phyloP scores from a whole-genome alignment of 2,113 vertebrate genomes.

The Amphiprion ocellaris region DNA sequence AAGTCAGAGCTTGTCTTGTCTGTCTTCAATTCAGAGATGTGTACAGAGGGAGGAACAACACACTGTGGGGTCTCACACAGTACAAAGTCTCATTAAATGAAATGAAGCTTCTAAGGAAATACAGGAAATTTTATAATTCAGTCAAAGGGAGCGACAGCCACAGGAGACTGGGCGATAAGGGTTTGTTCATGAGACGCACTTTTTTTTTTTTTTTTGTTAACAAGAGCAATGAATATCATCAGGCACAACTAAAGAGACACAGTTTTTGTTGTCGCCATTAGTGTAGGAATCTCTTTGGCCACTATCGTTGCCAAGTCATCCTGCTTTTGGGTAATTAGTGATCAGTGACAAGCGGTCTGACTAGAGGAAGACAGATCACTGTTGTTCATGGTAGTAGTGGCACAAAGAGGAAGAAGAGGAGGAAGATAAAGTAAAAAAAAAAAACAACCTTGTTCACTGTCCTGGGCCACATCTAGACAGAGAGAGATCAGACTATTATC shows the following conservation, averaged over 20 bases:
- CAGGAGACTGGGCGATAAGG: slow-evolving; percentile 39
- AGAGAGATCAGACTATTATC: slow-evolving; percentile 35
- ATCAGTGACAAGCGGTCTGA: slow-evolving; percentile 62
- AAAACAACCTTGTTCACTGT: slow-evolving; percentile 50
- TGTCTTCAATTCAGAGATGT: slow-evolving; percentile 60
- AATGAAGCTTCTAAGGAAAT: slow-evolving; percentile 56
- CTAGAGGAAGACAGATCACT: slow-evolving; percentile 53
- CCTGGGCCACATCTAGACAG: slow-evolving; percentile 42
- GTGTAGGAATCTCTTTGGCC: slow-evolving; percentile 35
- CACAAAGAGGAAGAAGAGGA: slow-evolving; percentile 4
- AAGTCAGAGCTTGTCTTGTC: slow-evolving; percentile 60
- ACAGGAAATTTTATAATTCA: slow-evolving; percentile 50
- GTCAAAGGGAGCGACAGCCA: slow-evolving; percentile 51
- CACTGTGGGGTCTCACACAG: slow-evolving; percentile 49
- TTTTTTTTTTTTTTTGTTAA: background rate
- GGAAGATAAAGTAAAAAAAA: background rate
- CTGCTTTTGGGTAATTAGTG: slow-evolving; percentile 56
- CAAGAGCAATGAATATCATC: slow-evolving; percentile 23
- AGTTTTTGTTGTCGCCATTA: slow-evolving; percentile 25
- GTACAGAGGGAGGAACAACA: slow-evolving; percentile 63
- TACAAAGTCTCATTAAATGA: slow-evolving; percentile 66
- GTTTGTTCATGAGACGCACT: slow-evolving; percentile 35
- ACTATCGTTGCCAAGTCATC: slow-evolving; percentile 43
- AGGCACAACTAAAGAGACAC: slow-evolving; percentile 1
- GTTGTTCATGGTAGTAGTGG: slow-evolving; percentile 40